phyloP scores from a whole-genome alignment of 2,888 invertebrate species.

The Drosophila trichaetosa region DNA sequence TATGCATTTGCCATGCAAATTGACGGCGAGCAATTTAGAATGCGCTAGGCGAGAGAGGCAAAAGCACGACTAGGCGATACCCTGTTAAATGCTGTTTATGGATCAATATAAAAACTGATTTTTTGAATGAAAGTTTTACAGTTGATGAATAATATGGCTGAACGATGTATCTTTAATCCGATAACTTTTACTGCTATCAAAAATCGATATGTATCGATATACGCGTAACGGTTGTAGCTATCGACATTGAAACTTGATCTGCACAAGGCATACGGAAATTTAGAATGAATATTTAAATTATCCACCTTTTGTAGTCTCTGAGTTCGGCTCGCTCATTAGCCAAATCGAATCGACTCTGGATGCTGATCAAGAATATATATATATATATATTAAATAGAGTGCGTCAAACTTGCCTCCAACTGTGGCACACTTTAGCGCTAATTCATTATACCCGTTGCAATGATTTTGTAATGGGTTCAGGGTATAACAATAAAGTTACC shows the following conservation, averaged over 20 bases:
- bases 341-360: neutral
- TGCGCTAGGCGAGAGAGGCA: neutral
- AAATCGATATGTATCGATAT: neutral
- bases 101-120: neutral
- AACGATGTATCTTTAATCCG: fast-evolving
- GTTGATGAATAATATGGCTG: neutral
- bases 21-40: conserved; percentile 21
- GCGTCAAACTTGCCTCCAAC: neutral
- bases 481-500: conserved; percentile 10
- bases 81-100: neutral
- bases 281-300: neutral
- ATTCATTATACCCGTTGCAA: neutral
- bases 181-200: neutral
- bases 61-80: neutral
- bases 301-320: neutral
- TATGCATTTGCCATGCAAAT: conserved; percentile 43
- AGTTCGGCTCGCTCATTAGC: neutral
- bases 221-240: fast-evolving
- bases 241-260: neutral
- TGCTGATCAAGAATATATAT: neutral
- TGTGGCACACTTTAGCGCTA: neutral
- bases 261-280: neutral
- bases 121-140: neutral
- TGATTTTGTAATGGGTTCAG: neutral
- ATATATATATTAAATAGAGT: neutral